Evolutionary conservation across 2,888 invertebrate genomes (phyloP).

Genomic region (Eumacrocentrus americanus): DNA sequence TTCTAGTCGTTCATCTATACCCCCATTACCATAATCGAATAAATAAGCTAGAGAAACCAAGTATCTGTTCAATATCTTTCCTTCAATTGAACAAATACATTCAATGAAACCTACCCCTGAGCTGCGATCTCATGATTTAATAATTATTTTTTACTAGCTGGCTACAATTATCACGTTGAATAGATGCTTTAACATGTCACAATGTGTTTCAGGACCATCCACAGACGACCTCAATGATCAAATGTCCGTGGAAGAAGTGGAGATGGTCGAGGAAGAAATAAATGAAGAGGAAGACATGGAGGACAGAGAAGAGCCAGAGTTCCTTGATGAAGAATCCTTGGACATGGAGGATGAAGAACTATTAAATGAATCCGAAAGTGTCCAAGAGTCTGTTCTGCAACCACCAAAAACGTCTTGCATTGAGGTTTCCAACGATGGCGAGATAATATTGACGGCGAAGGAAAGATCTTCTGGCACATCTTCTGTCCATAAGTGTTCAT

Average conservation of each 20-base stretch:
- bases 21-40: no score
- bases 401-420: neutral
- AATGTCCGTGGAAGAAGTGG: neutral
- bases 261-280: neutral
- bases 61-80: no score
- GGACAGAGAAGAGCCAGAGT: conserved; percentile 11
- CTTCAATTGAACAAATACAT: no score
- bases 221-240: neutral
- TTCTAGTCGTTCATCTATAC: no score
- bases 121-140: no score
- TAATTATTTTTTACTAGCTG: neutral
- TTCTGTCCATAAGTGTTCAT: conserved; percentile 21
- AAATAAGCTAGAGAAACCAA: no score
- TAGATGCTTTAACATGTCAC: conserved; percentile 15
- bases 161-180: neutral
- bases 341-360: conserved; percentile 1
- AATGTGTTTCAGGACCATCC: conserved; percentile 29
- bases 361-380: neutral
- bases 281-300: neutral
- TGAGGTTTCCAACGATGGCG: conserved; percentile 9
- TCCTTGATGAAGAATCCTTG: conserved; percentile 13
- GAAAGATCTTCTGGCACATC: neutral
- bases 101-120: no score
- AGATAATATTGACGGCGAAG: conserved; percentile 18
- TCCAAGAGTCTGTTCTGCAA: neutral